These are phyloP conservation scores for Microcebus jonahi DNA, from an alignment of 2,113 vertebrate species.

Conservation along the genomic window DNA sequence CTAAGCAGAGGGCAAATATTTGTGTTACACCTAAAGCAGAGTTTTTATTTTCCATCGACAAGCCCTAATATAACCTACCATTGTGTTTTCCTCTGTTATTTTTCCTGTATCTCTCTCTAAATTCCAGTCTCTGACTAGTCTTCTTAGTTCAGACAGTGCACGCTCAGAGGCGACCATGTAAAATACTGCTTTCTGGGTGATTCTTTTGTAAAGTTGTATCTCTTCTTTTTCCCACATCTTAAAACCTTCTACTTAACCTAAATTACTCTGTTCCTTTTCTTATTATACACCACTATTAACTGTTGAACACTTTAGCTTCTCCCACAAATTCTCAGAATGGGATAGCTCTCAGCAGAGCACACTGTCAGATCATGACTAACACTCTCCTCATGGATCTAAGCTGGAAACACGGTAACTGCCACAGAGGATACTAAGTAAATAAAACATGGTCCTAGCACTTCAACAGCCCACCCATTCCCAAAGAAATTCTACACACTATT, in stretches of 20 bases:
- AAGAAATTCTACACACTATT: slow-evolving; percentile 36
- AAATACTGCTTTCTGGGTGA: background rate
- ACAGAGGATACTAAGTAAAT: background rate
- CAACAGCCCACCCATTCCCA: background rate
- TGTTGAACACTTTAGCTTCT: background rate
- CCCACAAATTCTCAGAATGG: background rate
- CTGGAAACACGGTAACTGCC: background rate
- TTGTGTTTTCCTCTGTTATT: background rate
- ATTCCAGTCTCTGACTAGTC: background rate
- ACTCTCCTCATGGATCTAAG: background rate
- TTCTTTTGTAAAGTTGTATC: background rate
- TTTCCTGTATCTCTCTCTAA: background rate
- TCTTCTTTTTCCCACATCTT: background rate
- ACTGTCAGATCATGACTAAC: background rate
- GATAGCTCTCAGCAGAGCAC: background rate
- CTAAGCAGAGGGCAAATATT: background rate
- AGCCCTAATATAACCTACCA: background rate
- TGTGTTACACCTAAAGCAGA: background rate
- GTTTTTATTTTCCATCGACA: slow-evolving; percentile 43
- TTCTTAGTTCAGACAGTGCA: background rate
- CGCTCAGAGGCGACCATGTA: background rate
- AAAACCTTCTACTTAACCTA: slow-evolving; percentile 4
- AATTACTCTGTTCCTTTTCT: background rate
- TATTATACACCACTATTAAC: background rate
- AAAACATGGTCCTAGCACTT: background rate